Percentiles rank a stretch among this genome's conserved stretches.
Evolutionary conservation across 2,797 vertebrate genomes (phyloP).

Genomic region (Sebastes cheni): DNA sequence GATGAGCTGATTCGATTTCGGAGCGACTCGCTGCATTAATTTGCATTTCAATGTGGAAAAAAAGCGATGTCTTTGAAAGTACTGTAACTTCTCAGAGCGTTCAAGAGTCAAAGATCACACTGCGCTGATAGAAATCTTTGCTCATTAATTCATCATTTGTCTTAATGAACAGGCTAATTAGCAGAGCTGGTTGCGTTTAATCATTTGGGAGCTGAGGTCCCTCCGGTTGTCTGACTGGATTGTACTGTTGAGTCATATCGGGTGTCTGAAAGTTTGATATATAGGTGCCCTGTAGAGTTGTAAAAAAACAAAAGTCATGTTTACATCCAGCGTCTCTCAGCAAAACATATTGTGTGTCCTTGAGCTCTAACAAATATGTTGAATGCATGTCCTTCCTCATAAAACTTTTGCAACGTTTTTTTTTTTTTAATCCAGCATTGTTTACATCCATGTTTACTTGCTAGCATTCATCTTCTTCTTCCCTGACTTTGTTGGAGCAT

Average conservation of each 20-base stretch:
- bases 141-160: slow-evolving; percentile 24
- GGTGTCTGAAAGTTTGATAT: background rate
- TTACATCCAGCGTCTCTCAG: background rate
- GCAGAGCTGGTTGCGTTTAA: slow-evolving; percentile 1
- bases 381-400: background rate
- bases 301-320: background rate
- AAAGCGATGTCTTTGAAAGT: slow-evolving; percentile 39
- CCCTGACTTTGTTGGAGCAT: too few relatives aligned
- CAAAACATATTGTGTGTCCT: background rate
- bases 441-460: too few relatives aligned
- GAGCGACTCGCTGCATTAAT: slow-evolving; percentile 24
- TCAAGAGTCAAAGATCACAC: slow-evolving; percentile 29
- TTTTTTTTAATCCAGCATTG: too few relatives aligned
- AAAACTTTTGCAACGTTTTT: background rate
- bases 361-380: background rate
- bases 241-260: background rate
- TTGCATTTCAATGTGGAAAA: slow-evolving; percentile 45
- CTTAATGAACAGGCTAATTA: slow-evolving; percentile 43
- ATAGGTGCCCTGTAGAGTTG: background rate
- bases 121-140: slow-evolving; percentile 20
- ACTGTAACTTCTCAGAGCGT: slow-evolving; percentile 12
- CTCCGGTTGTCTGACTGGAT: background rate
- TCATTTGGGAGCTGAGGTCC: background rate
- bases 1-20: slow-evolving; percentile 43
- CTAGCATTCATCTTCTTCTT: too few relatives aligned